Evolutionary conservation across 1,140 invertebrate genomes (phyloP).

Genomic region (Drosophila lacteicornis): DNA sequence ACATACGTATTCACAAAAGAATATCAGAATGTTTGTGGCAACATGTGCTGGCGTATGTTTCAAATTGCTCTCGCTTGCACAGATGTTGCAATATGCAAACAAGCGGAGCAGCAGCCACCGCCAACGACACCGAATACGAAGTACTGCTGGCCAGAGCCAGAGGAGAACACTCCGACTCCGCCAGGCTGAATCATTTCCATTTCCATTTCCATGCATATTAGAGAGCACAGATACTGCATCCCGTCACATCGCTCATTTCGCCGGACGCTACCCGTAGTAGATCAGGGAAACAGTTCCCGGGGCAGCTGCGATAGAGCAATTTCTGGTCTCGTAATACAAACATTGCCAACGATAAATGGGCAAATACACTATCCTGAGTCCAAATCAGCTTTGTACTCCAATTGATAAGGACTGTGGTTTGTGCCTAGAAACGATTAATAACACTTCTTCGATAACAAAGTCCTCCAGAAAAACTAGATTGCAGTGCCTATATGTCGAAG

Average conservation of each 20-base stretch:
- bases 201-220: conserved; percentile 27
- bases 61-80: conserved; percentile 74
- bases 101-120: conserved; percentile 61
- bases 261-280: conserved; percentile 8
- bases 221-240: background rate
- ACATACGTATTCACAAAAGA: conserved; percentile 3
- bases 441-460: too few species aligned
- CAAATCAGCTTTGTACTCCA: background rate
- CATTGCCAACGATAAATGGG: background rate
- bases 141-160: conserved; percentile 26
- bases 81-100: conserved; percentile 81
- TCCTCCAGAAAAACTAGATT: background rate
- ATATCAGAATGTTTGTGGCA: conserved; percentile 22
- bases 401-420: background rate
- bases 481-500: background rate
- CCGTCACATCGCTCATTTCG: background rate
- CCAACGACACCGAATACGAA: conserved; percentile 38
- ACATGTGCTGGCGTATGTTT: conserved; percentile 72
- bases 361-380: background rate
- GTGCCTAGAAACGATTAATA: background rate
- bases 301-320: conserved; percentile 43
- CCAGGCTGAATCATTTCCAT: conserved; percentile 27
- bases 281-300: background rate
- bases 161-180: conserved; percentile 11
- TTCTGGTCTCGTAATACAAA: conserved; percentile 26